phyloP scores from a whole-genome alignment of 2,797 vertebrate species.

The Sebastolobus alascanus region DNA sequence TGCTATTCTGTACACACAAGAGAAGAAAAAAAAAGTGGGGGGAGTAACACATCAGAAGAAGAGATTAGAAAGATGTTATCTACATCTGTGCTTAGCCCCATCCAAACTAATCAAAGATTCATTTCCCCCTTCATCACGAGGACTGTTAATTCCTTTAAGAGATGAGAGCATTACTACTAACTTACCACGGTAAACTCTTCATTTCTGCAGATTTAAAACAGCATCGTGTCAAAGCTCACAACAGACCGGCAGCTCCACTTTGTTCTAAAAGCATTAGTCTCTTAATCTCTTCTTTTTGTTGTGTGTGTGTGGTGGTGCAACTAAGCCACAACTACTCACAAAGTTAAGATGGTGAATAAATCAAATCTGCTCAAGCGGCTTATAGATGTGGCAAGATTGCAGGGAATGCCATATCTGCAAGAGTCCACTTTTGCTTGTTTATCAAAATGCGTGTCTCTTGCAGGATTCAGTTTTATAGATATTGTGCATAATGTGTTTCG shows the following conservation, averaged over 20 bases:
- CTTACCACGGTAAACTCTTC: constrained; percentile 83
- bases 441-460: constrained; percentile 37
- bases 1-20: constrained; percentile 55
- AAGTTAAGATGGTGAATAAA: constrained; percentile 78
- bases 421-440: constrained; percentile 56
- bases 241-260: constrained; percentile 75
- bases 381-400: constrained; percentile 72
- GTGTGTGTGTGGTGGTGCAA: constrained; percentile 49
- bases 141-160: constrained; percentile 81
- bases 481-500: constrained; percentile 39
- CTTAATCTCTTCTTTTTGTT: constrained; percentile 80
- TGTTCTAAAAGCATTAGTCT: constrained; percentile 84
- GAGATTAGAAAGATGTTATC: constrained; percentile 74
- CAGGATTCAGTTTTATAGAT: constrained; percentile 41
- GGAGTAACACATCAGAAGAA: constrained; percentile 50
- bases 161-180: constrained; percentile 81
- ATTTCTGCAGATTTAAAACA: constrained; percentile 82
- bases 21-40: constrained; percentile 12
- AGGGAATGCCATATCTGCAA: constrained; percentile 48
- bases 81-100: constrained; percentile 65
- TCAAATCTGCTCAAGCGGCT: constrained; percentile 80
- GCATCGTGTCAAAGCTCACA: constrained; percentile 78
- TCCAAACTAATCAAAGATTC: constrained; percentile 80
- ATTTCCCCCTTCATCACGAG: constrained; percentile 72
- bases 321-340: constrained; percentile 74